Evolutionary conservation across 2,113 vertebrate species (phyloP), one percentile per base, ranked within the genome.

Genomic region (Ameiurus melas): DNA sequence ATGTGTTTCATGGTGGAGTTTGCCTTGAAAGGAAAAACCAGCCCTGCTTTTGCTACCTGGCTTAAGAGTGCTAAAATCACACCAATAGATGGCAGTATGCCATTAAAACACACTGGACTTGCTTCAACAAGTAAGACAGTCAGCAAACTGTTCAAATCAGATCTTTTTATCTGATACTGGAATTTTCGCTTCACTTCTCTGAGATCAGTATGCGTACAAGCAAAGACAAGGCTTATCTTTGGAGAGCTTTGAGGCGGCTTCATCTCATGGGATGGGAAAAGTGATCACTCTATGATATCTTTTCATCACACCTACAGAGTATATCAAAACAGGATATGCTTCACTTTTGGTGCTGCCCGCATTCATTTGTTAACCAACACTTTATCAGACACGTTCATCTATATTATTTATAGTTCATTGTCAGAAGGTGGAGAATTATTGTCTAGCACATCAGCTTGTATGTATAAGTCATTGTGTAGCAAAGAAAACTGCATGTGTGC

Each of bases 31-130:
- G 5, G 8, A 30, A 33, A 70, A 70, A 30, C 0, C 14, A 36
- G 16, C 5, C 4, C 36, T 17, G 33, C 3, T 25, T 66, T 17
- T 84, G 14, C 36, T n/a, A 17, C 3, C n/a, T 58, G 70, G 57
- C 1, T 17, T 60, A n/a, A 20, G n/a, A 60, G 20, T 68, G 58
- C 27, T 22, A n/a, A 30, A 17, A 5, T 86, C n/a, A 62, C 27
- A 81, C 78, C 86, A 70, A 3, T 10, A 87, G 86, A 39, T 82
- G 86, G 86, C 86, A 87, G 78, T 87, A 58, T 43, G 0, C 13
- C 13, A 58, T 66, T 70, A 30, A 51, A 70, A 43, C 62, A 70
- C 3, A 8, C 43, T n/a, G 14, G n/a, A 30, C 30, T 71, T 12
- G 27, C 62, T 53, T 85, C 22, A 36, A 8, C 17, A 9, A 16